A percentile compares a stretch with the other conserved stretches of the same genome.
phyloP scores from a whole-genome alignment of 1,140 invertebrate species.

The Drosophila santomea region DNA sequence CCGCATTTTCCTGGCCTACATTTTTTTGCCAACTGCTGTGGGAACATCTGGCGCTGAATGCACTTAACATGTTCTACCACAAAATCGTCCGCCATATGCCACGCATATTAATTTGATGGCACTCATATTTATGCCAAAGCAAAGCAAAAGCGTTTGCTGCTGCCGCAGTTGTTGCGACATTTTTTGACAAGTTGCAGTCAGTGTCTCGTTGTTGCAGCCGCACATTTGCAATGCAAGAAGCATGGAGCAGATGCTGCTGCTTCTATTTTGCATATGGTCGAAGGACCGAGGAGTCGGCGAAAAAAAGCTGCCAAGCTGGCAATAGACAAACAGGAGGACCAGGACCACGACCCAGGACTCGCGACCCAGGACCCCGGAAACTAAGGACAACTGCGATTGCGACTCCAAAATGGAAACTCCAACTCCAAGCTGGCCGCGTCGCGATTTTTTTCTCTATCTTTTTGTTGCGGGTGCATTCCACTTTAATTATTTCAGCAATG shows the following conservation, averaged over 20 bases:
- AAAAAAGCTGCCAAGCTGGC: slow-evolving; percentile 63
- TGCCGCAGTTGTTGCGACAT: slow-evolving; percentile 63
- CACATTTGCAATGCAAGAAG: slow-evolving; percentile 58
- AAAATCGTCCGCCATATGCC: slow-evolving; percentile 82
- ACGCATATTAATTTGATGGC: slow-evolving; percentile 83
- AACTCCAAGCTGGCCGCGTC: slow-evolving; percentile 26
- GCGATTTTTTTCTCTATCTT: slow-evolving; percentile 37
- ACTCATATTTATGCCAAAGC: slow-evolving; percentile 83
- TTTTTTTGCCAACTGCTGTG: not conserved
- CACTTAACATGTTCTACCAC: slow-evolving; percentile 83
- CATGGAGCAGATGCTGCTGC: slow-evolving; percentile 56
- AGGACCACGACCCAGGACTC: slow-evolving; percentile 18
- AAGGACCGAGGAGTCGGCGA: slow-evolving; percentile 40
- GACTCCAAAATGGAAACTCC: not conserved
- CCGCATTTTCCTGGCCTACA: not conserved
- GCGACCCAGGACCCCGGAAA: slow-evolving; percentile 26
- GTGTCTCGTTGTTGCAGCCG: slow-evolving; percentile 28
- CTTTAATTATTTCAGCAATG: slow-evolving; percentile 82
- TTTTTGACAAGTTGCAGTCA: slow-evolving; percentile 82
- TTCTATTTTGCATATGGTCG: slow-evolving; percentile 75
- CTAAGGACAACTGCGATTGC: slow-evolving; percentile 32
- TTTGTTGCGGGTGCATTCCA: slow-evolving; percentile 65
- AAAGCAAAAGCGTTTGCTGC: slow-evolving; percentile 51
- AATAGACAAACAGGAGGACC: slow-evolving; percentile 46
- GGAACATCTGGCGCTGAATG: slow-evolving; percentile 59